Base-by-base conservation (phyloP, 1,140 invertebrate species). In the Polypedilum vanderplanki region DNA sequence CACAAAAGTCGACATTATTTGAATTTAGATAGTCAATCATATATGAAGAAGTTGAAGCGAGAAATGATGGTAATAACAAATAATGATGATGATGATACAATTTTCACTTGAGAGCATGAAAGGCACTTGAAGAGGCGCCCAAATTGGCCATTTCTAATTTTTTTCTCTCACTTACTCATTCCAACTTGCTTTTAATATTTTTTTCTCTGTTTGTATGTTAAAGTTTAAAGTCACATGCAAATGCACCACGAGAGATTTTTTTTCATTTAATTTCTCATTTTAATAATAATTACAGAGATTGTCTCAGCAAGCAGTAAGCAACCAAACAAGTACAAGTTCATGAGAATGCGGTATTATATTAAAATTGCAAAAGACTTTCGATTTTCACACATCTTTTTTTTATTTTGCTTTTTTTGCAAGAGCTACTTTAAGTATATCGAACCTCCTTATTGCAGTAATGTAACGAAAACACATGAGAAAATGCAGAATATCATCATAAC, bases 351-450 rank as follows among this genome's bases (percentile, higher is more conserved):
- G 46, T 57, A 57, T 15, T 57, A 57, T n/a, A 57, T 57, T 12
- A 3, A n/a, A 57, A 57, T n/a, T 57, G 46, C 46, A 57, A 57
- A 70, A 70, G 20, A 70, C 65, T 70, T 70, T 70, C 65, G 65
- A 70, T 70, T 70, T 70, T 70, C 46, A 57, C 46, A 57, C 46
- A 57, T 57, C 12, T 33, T 57, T 70, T 70, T 70, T 70, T 70
- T 70, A n/a, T 22, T 67, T 70, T 20, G n/a, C 15, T 20, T 67
- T 18, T 70, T 18, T n/a, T 22, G 17, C 65, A 22, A 70, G 65
- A 8, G 18, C 17, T 20, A 70, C 65, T 70, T 70, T 18, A 70
- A 20, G 65, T 70, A 18, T 70, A 70, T 70, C 65, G 65, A 70
- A 70, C 65, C 46, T 15, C 12, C 46, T 57, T n/a, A 57, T 57